Base-by-base conservation (phyloP, 2,888 invertebrate species). In the Poecilobothrus nobilitatus region DNA sequence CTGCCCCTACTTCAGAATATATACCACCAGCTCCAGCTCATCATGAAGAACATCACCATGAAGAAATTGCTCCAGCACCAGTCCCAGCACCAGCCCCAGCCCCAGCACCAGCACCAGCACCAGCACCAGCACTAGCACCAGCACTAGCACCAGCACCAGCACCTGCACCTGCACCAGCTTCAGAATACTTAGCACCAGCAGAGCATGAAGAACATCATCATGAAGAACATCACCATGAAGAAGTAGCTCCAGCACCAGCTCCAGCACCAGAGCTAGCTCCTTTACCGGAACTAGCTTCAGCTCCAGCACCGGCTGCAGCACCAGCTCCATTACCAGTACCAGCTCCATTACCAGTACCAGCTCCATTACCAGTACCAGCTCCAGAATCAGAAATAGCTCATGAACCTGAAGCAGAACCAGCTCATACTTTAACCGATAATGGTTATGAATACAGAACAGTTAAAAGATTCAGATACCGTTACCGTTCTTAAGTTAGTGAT, bases 401-500 rank as follows among this genome's bases (percentile, higher is more conserved):
- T 15, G 9, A 15, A 41, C 0, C 34, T 15, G 64, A 65, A 37
- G 34, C 65, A 20, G 65, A 33, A 27, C 65, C 65, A 65, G 65
- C 20, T 27, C 63, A 63, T 65, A 34, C 18, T 34, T 20, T 33
- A 33, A n/a, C 20, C 10, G 34, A 33, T 20, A 34, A 65, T 65
- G 65, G 65, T 2, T 65, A 65, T 20, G 12, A 34, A 37, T 65
- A 65, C 34, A 65, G 21, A 37, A 65, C 65, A 9, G 37, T 65
- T 18, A 65, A 65, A 37, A 33, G 65, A n/a, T 65, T n/a, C 37
- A 65, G 65, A 65, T 65, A 65, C 34, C 37, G 65, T n/a, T 65
- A 65, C n/a, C 65, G 65, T 37, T n/a, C 10, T 18, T 64, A 34
- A 62, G 21, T 27, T 27, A 4, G 3, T 27, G 2, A 27, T 4